phyloP scores from a whole-genome alignment of 2,888 invertebrate genomes.

The Polymixis flavicincta region DNA sequence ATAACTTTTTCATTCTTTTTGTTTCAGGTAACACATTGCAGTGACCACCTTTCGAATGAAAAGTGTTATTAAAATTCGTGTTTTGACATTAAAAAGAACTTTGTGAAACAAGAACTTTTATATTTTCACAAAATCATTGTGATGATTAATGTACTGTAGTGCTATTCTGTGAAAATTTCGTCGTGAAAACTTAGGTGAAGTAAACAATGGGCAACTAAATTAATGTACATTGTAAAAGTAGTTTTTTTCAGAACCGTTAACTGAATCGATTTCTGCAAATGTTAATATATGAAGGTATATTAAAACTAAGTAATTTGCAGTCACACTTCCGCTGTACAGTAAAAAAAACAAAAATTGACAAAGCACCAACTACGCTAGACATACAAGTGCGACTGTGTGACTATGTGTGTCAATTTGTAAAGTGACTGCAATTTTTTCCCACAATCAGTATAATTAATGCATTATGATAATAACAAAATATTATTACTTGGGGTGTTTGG shows the following conservation, averaged over 20 bases:
- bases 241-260: no score
- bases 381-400: background rate
- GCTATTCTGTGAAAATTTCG: background rate
- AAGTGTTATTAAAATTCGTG: slow-evolving; percentile 25
- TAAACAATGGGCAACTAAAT: background rate
- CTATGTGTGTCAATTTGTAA: background rate
- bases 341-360: background rate
- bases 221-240: background rate
- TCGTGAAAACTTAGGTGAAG: background rate
- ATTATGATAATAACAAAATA: background rate
- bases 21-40: slow-evolving; percentile 60
- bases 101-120: background rate
- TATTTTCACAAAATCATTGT: slow-evolving; percentile 17
- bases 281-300: background rate
- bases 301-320: no score
- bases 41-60: slow-evolving; percentile 27
- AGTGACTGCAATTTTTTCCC: background rate
- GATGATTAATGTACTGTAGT: slow-evolving; percentile 12
- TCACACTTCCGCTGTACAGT: background rate
- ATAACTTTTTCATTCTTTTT: slow-evolving; percentile 28
- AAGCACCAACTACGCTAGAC: background rate
- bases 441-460: background rate
- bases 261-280: background rate
- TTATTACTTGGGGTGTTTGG: background rate
- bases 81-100: slow-evolving; percentile 26